Evolutionary conservation across 2,888 invertebrate species (phyloP).

Genomic region (Lasioglossum morio): DNA sequence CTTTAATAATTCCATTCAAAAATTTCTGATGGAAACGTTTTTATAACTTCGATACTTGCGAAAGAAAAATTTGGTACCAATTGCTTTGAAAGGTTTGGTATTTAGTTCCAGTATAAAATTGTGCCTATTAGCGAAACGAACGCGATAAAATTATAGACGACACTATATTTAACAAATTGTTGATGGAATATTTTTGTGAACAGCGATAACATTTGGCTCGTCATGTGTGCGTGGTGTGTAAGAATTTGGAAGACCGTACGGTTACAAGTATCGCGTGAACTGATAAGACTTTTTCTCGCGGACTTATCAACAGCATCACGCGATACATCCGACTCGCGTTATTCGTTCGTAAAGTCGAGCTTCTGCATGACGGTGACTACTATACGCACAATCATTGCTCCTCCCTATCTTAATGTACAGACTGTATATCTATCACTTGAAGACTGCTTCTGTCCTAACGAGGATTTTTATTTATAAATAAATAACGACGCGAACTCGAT

Average conservation of each 20-base stretch:
- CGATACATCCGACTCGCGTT: constrained; percentile 51
- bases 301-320: constrained; percentile 54
- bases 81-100: too few species aligned
- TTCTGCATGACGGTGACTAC: constrained; percentile 5
- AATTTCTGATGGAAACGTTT: not conserved
- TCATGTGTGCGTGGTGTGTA: not conserved
- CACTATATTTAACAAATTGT: not conserved
- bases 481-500: not conserved
- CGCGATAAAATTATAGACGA: not conserved
- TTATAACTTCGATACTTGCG: not conserved
- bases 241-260: not conserved
- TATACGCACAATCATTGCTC: constrained; percentile 27
- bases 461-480: not conserved
- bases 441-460: not conserved
- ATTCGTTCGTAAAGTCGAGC: constrained; percentile 54
- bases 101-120: not conserved
- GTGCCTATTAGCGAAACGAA: not conserved
- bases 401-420: not conserved
- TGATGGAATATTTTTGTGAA: constrained; percentile 7
- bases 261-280: not conserved
- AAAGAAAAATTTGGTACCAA: not conserved
- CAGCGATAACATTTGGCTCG: not conserved
- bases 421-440: not conserved
- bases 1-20: too few species aligned
- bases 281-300: constrained; percentile 31